Evolutionary conservation across 2,888 invertebrate genomes (phyloP), one percentile per base, ranked within the genome.

Genomic region (Clistopyga incitator): DNA sequence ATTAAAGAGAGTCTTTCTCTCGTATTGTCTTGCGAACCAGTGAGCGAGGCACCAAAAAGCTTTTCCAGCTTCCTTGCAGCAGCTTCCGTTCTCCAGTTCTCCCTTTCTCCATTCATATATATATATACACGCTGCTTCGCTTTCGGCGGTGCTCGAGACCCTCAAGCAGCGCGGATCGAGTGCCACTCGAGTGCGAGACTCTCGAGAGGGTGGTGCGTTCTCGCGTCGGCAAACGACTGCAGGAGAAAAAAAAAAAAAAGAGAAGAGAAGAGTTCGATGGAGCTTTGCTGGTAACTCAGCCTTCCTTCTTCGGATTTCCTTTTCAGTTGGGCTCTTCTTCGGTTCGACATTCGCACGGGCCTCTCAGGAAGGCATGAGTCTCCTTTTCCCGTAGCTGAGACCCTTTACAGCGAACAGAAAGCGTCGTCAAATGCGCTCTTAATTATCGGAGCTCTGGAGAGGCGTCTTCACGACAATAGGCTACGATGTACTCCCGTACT

Each of bases 401-500:
- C 79, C 82, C 52, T 81, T 82, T 72, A 65, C 45, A 72, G 56
- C 61, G 59, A 67, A 72, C 68, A 78, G 74, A 81, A 78, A 75
- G 64, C 84, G 56, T 84, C 70, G 81, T 84, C 78, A 78, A 84
- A 84, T 81, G 74, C 56, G 74, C 81, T 75, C 81, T 84, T 81
- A 84, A 84, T 84, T 84, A 81, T 81, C 78, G 70, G 42, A 42
- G 64, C 70, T 70, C 61, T 74, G 50, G 45, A 78, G 70, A 72
- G 80, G 54, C 67, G 70, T 84, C 71, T 56, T 50, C 18, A 54
- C 42, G 68, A 70, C 70, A 78, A 77, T 77, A 54, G 68, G 23
- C 11, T 61, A 20, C 70, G 34, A 77, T 74, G 50, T 86, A 85
- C 86, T 86, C 82, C 80, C 78, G 70, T 79, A 80, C 85, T 87